Evolutionary conservation across 2,113 vertebrate genomes (phyloP).

Genomic region (Xiphophorus maculatus): DNA sequence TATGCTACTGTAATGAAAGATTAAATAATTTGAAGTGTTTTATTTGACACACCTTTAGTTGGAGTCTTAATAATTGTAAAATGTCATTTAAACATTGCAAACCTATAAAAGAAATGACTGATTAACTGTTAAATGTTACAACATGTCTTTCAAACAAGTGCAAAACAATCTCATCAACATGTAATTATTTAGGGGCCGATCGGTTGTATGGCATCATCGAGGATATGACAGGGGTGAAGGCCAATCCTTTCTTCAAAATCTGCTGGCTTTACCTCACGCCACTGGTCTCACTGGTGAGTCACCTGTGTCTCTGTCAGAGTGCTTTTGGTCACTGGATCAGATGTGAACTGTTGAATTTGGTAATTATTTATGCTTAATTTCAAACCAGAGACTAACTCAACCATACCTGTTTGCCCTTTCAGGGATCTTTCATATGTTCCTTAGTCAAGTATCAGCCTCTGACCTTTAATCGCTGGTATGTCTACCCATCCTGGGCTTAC

Average conservation of each 20-base stretch:
- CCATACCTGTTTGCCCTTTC: neutral
- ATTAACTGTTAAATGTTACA: too few species aligned
- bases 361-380: fast-evolving
- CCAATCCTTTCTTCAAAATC: slow-evolving; percentile 71
- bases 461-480: slow-evolving; percentile 76
- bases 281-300: slow-evolving; percentile 73
- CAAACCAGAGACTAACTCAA: neutral
- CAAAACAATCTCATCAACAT: neutral
- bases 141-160: too few species aligned
- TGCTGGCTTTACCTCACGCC: slow-evolving; percentile 81
- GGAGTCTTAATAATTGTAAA: too few species aligned
- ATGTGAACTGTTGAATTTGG: neutral
- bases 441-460: slow-evolving; percentile 73
- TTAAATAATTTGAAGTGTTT: too few species aligned
- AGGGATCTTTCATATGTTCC: slow-evolving; percentile 71
- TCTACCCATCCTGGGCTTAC: slow-evolving; percentile 74
- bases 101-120: too few species aligned
- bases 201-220: slow-evolving; percentile 65
- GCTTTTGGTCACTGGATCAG: neutral
- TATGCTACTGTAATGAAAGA: too few species aligned
- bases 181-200: slow-evolving; percentile 63
- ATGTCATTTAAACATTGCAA: too few species aligned
- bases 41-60: too few species aligned
- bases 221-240: slow-evolving; percentile 73
- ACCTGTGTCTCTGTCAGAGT: fast-evolving